Conservation (phyloP, 2,113 vertebrate genomes). For the Romanogobio albipinnatus region DNA sequence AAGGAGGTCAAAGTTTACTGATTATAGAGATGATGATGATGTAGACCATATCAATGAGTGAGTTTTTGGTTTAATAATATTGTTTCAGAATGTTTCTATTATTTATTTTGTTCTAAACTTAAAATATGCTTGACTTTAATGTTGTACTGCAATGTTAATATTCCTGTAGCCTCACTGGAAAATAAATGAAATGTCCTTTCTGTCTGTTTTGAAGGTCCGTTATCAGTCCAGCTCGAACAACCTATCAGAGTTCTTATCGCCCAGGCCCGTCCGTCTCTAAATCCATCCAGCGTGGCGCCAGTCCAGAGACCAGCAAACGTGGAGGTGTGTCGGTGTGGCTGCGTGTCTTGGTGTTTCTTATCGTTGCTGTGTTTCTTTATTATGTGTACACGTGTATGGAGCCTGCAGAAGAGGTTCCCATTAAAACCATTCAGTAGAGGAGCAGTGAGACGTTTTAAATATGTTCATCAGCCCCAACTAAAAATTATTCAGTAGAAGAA, state of each 20-base stretch:
- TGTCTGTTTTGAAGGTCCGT: constrained; percentile 55
- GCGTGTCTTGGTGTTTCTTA: constrained; percentile 62
- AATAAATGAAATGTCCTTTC: constrained; percentile 7
- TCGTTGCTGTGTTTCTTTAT: constrained; percentile 65
- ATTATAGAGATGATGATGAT: constrained; percentile 17
- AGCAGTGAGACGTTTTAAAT: not conserved
- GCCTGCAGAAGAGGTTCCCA: constrained; percentile 47
- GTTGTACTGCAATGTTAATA: not conserved
- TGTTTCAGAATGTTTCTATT: not conserved
- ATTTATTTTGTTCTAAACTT: not conserved
- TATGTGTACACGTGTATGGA: constrained; percentile 63
- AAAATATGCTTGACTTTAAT: not conserved
- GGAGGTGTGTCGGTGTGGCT: constrained; percentile 55
- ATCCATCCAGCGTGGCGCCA: constrained; percentile 31
- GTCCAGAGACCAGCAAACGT: constrained; percentile 19
- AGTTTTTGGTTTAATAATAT: constrained; percentile 11
- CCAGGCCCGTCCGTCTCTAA: constrained; percentile 42
- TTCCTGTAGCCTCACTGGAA: not conserved
- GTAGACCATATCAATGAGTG: constrained; percentile 41
- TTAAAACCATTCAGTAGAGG: constrained; percentile 39
- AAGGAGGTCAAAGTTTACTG: constrained; percentile 21
- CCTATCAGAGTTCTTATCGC: constrained; percentile 54
- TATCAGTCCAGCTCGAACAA: constrained; percentile 42
- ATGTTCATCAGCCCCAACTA: not conserved
- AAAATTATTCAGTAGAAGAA: constrained; percentile 5